phyloP scores from a whole-genome alignment of 2,113 vertebrate species.

The Vanacampus margaritifer region DNA sequence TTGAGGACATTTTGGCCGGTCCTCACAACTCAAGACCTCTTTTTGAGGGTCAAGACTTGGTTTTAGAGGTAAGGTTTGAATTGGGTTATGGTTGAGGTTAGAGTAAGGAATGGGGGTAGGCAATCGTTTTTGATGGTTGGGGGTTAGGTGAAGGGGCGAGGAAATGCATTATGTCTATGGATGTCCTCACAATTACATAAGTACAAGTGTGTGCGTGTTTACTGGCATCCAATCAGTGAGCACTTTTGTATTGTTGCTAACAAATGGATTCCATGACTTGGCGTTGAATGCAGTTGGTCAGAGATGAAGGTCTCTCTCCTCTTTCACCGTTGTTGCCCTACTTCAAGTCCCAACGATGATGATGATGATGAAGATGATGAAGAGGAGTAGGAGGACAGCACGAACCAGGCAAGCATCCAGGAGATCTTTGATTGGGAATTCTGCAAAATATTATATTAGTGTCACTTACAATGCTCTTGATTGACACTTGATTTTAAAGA shows the following conservation, averaged over 20 bases:
- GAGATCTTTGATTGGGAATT: constrained; percentile 59
- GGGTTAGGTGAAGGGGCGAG: no score
- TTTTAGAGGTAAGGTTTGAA: no score
- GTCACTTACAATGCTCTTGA: constrained; percentile 48
- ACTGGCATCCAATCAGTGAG: constrained; percentile 56
- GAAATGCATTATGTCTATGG: no score
- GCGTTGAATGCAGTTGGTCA: constrained; percentile 62
- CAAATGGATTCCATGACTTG: constrained; percentile 49
- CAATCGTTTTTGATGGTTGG: no score
- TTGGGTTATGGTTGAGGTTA: no score
- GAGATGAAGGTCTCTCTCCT: constrained; percentile 67
- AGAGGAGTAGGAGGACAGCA: constrained; percentile 49
- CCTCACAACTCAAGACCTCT: no score
- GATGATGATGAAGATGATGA: constrained; percentile 61
- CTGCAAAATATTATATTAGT: constrained; percentile 58
- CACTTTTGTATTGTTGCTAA: constrained; percentile 38
- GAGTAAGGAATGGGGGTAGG: no score
- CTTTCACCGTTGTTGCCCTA: constrained; percentile 55
- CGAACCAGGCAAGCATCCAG: constrained; percentile 33
- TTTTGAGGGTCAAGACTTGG: no score
- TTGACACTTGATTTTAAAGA: constrained; percentile 54
- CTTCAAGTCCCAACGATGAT: constrained; percentile 64
- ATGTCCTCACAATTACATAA: no score
- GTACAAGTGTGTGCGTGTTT: constrained; percentile 45
- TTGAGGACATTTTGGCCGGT: no score